phyloP scores from a whole-genome alignment of 2,113 vertebrate genomes.

The Trematocara zebra region DNA sequence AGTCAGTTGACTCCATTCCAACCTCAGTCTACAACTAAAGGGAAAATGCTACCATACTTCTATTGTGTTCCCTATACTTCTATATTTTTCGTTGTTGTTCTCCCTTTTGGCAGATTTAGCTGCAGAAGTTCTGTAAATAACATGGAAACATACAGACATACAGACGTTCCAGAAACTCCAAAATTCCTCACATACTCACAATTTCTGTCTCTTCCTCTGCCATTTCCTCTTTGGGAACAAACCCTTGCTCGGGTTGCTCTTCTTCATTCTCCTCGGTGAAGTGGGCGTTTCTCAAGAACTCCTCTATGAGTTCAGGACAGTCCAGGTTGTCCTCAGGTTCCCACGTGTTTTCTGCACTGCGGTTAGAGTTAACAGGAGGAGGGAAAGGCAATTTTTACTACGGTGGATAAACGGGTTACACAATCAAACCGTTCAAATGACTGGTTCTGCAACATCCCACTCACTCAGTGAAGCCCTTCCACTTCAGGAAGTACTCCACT shows the following conservation, averaged over 20 bases:
- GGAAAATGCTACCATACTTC: background rate
- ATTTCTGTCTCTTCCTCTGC: slow-evolving; percentile 67
- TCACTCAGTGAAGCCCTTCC: slow-evolving; percentile 99
- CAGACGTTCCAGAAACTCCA: background rate
- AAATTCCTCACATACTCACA: slow-evolving; percentile 51
- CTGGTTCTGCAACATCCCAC: slow-evolving; percentile 15
- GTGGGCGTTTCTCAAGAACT: slow-evolving; percentile 87
- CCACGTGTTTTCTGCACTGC: slow-evolving; percentile 97
- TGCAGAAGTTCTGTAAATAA: slow-evolving; percentile 8
- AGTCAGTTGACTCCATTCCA: background rate
- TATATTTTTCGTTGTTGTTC: background rate
- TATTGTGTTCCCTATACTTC: background rate
- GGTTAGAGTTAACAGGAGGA: background rate
- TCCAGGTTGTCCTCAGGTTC: slow-evolving; percentile 98
- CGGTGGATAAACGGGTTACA: background rate
- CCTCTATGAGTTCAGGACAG: slow-evolving; percentile 95
- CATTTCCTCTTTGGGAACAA: slow-evolving; percentile 68
- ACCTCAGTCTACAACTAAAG: background rate
- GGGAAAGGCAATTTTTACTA: background rate
- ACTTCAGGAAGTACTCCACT: slow-evolving; percentile 97
- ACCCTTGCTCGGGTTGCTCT: background rate
- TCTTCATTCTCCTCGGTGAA: slow-evolving; percentile 65
- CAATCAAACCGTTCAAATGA: background rate
- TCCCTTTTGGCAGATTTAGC: background rate
- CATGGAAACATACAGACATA: slow-evolving; percentile 1